phyloP scores from a whole-genome alignment of 2,888 invertebrate genomes.

The Slavum lentiscoides region DNA sequence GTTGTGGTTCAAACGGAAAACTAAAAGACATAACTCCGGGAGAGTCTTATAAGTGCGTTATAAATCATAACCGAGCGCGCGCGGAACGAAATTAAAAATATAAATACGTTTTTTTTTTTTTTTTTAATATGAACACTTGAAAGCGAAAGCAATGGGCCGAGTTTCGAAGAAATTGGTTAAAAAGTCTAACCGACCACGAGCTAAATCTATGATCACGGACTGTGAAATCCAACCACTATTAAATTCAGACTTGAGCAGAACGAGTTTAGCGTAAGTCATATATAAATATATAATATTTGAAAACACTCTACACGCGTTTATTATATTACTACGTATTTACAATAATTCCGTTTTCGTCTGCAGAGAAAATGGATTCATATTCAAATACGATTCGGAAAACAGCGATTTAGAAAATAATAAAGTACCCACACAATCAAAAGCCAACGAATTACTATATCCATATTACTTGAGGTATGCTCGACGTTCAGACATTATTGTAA shows the following conservation, averaged over 20 bases:
- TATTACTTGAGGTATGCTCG: slow-evolving; percentile 53
- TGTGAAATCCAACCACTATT: slow-evolving; percentile 61
- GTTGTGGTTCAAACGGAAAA: slow-evolving; percentile 22
- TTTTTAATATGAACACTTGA: slow-evolving; percentile 24
- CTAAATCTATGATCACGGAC: slow-evolving; percentile 57
- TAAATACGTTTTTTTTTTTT: background rate
- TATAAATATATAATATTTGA: background rate
- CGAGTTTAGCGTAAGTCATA: slow-evolving; percentile 60
- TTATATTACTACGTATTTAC: background rate
- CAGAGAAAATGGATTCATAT: slow-evolving; percentile 57
- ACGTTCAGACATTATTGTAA: slow-evolving; percentile 41
- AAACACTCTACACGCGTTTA: background rate
- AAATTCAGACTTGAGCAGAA: slow-evolving; percentile 59
- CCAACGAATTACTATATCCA: slow-evolving; percentile 48
- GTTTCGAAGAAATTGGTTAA: slow-evolving; percentile 30
- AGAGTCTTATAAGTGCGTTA: slow-evolving; percentile 20
- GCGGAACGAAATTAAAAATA: background rate
- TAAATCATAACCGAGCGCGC: background rate
- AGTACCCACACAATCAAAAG: slow-evolving; percentile 19
- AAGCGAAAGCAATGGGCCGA: slow-evolving; percentile 27
- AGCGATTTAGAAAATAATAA: slow-evolving; percentile 58
- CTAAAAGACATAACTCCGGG: slow-evolving; percentile 7
- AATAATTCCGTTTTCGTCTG: slow-evolving; percentile 18
- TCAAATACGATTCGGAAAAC: slow-evolving; percentile 59
- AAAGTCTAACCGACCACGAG: slow-evolving; percentile 36